These are phyloP conservation scores for Saguinus midas DNA, from an alignment of 2,113 vertebrate genomes.

Conservation along the genomic window DNA sequence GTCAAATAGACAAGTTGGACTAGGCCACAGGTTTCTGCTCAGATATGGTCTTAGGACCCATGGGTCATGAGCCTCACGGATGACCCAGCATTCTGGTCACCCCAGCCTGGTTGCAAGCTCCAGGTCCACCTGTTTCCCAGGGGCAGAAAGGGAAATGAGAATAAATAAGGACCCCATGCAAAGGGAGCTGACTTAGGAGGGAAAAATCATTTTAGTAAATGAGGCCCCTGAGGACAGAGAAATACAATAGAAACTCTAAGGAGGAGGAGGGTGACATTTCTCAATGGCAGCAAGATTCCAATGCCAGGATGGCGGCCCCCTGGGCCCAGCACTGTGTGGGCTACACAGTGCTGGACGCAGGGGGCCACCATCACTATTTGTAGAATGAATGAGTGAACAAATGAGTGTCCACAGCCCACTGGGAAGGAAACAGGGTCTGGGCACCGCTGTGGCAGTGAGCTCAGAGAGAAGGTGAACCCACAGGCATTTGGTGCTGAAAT, in stretches of 20 bases:
- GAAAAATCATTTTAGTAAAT: background rate
- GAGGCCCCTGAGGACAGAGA: background rate
- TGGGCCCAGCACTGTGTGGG: too few species aligned
- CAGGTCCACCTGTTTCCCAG: background rate
- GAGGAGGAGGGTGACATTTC: background rate
- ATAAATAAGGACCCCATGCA: background rate
- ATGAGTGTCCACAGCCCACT: background rate
- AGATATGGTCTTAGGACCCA: rapidly evolving
- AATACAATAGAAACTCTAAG: background rate
- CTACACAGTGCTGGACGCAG: background rate
- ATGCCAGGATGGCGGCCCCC: background rate
- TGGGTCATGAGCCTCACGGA: too few species aligned
- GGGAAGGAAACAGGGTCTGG: background rate
- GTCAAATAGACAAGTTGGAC: background rate
- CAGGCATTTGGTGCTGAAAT: background rate
- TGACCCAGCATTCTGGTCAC: background rate
- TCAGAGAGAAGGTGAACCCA: background rate
- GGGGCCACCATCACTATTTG: background rate
- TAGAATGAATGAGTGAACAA: background rate
- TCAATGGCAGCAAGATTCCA: background rate
- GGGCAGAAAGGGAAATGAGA: background rate
- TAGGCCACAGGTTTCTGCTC: background rate
- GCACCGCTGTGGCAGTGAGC: rapidly evolving
- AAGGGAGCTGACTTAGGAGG: background rate
- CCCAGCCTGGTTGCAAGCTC: background rate